These are phyloP conservation scores for Halichondria panicea DNA, from an alignment of 37 sponge, comb jelly and placozoan genomes.

Conservation along the genomic window DNA sequence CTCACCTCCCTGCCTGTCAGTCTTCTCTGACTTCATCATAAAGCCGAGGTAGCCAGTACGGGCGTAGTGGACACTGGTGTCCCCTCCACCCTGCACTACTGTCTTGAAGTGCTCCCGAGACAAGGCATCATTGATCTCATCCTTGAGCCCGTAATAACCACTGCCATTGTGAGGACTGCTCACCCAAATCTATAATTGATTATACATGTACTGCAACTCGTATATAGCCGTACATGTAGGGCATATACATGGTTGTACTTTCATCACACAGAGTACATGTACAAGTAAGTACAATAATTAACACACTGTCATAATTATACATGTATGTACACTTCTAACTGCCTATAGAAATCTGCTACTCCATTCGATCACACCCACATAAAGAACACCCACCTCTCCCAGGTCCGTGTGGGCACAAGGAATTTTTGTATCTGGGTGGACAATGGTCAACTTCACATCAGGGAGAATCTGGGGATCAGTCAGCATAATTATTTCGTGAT, in stretches of 20 bases:
- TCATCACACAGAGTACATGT: background rate
- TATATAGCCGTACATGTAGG: too few species aligned
- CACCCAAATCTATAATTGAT: constrained; percentile 90
- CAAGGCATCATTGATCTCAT: constrained; percentile 67
- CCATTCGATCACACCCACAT: background rate
- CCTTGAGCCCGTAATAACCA: constrained; percentile 90
- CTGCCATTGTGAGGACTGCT: constrained; percentile 86
- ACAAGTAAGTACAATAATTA: too few species aligned
- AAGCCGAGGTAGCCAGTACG: constrained; percentile 96
- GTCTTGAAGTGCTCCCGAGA: constrained; percentile 81
- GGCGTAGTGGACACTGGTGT: constrained; percentile 47
- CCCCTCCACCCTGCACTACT: constrained; percentile 29
- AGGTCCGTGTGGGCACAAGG: constrained; percentile 88
- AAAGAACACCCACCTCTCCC: constrained; percentile 84
- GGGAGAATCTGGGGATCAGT: constrained; percentile 76
- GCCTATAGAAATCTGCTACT: background rate
- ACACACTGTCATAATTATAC: background rate
- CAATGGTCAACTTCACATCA: constrained; percentile 68
- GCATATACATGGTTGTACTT: background rate
- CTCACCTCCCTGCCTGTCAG: constrained; percentile 39
- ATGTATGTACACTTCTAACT: background rate
- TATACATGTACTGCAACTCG: too few species aligned
- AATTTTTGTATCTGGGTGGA: constrained; percentile 78
- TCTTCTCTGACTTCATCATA: constrained; percentile 74
- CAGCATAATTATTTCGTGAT: too few species aligned